These are phyloP conservation scores for Chaetops frenatus DNA, from an alignment of 2,113 vertebrate genomes.

Conservation along the genomic window DNA sequence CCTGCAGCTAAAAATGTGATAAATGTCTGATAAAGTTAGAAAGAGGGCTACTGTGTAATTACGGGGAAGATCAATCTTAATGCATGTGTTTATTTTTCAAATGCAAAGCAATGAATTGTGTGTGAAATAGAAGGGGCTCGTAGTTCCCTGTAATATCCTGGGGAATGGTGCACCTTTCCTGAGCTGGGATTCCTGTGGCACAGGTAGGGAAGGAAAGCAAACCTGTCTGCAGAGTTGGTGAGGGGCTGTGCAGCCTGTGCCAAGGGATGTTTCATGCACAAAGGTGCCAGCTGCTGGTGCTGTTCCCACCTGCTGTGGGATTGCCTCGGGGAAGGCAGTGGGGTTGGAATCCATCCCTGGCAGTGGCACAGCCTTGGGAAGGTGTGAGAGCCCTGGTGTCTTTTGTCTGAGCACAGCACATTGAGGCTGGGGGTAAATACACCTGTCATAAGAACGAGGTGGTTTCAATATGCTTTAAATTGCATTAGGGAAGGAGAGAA, in stretches of 20 bases:
- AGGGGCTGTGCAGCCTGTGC: not conserved
- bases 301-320: not conserved
- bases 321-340: not conserved
- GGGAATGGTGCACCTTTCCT: not conserved
- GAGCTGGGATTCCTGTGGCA: not conserved
- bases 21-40: not conserved
- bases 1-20: not conserved
- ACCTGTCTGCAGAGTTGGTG: not conserved
- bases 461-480: not conserved
- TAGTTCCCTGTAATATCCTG: not conserved
- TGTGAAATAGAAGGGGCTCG: not conserved
- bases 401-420: not conserved
- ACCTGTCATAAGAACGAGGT: not conserved
- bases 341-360: not conserved
- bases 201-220: not conserved
- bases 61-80: not conserved
- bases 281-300: not conserved
- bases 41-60: not conserved
- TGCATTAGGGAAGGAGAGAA: not conserved
- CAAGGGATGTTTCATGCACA: not conserved
- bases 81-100: not conserved
- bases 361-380: fast-evolving
- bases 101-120: not conserved
- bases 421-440: not conserved
- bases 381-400: not conserved